phyloP scores from a whole-genome alignment of 2,797 vertebrate species.

The Amblyopsis hoosieri region DNA sequence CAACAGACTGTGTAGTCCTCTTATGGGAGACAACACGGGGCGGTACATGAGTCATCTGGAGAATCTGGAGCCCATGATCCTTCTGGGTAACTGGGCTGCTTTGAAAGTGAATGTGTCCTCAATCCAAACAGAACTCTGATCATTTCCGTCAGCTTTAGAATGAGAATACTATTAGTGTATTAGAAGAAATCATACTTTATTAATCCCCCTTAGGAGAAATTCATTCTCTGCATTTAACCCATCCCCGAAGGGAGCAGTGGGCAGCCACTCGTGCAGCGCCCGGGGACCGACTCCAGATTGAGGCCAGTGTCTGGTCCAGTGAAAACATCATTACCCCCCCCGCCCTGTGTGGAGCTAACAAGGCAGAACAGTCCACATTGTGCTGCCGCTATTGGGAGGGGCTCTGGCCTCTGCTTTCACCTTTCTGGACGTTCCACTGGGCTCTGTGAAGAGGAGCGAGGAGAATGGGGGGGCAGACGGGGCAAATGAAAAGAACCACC shows the following conservation, averaged over 20 bases:
- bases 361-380: conserved; percentile 79
- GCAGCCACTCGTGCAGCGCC: too few relatives aligned
- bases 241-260: too few relatives aligned
- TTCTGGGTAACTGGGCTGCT: not conserved
- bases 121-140: not conserved
- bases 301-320: too few relatives aligned
- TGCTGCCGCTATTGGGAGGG: conserved; percentile 66
- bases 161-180: not conserved
- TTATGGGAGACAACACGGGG: not conserved
- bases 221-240: too few relatives aligned
- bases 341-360: conserved; percentile 65
- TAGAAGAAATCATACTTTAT: too few relatives aligned
- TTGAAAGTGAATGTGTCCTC: not conserved
- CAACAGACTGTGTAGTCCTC: conserved; percentile 1
- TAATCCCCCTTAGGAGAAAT: too few relatives aligned
- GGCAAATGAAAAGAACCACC: conserved; percentile 18
- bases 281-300: too few relatives aligned
- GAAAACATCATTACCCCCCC: conserved; percentile 43
- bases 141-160: not conserved
- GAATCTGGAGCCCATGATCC: conserved; percentile 1
- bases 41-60: conserved; percentile 3
- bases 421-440: conserved; percentile 59
- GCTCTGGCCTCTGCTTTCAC: conserved; percentile 58
- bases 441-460: conserved; percentile 35
- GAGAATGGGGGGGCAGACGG: not conserved